These are phyloP conservation scores for Thyatira batis DNA, from an alignment of 2,888 invertebrate species.

Conservation along the genomic window DNA sequence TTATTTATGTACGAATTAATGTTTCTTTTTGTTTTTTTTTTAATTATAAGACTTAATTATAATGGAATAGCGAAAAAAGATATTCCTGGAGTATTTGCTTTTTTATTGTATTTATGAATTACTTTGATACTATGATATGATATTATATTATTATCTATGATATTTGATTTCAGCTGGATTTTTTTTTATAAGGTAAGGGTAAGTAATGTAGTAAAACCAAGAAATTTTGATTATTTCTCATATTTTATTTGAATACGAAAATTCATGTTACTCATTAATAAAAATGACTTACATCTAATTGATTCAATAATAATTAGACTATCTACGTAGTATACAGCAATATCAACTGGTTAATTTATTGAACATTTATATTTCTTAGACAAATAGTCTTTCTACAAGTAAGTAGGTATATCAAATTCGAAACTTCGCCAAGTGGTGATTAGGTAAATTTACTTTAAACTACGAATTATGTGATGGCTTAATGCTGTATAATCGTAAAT, in stretches of 20 bases:
- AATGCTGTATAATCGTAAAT: constrained; percentile 33
- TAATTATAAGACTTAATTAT: too few species aligned
- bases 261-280: constrained; percentile 54
- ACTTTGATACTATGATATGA: too few species aligned
- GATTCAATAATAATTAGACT: constrained; percentile 55
- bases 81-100: too few species aligned
- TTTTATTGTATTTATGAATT: too few species aligned
- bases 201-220: not conserved
- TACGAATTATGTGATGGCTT: constrained; percentile 26
- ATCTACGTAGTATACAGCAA: constrained; percentile 55
- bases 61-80: too few species aligned
- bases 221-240: constrained; percentile 26
- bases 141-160: not conserved
- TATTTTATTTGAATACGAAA: constrained; percentile 64
- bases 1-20: too few species aligned
- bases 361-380: constrained; percentile 45
- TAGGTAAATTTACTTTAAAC: constrained; percentile 33
- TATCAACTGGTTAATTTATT: constrained; percentile 50
- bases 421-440: constrained; percentile 44
- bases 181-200: not conserved
- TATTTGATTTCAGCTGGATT: not conserved
- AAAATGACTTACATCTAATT: constrained; percentile 64
- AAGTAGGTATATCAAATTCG: constrained; percentile 56
- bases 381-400: constrained; percentile 37
- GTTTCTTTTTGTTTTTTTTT: too few species aligned